These are phyloP conservation scores for Bergia sp. DNA, from an alignment of 92 coral and sea anemone species.

Conservation along the genomic window DNA sequence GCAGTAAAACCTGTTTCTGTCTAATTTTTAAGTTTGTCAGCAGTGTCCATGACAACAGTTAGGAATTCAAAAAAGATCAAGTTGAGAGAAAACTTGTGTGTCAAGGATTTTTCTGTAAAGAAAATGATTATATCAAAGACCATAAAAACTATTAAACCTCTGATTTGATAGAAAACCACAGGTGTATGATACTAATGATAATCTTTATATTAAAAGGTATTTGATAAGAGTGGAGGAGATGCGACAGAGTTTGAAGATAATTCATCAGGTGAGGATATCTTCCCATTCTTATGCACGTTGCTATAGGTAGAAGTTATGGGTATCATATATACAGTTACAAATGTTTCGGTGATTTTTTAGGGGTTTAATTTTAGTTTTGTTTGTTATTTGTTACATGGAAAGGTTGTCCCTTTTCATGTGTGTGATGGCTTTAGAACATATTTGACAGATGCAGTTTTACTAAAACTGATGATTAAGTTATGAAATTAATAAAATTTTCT, in stretches of 20 bases:
- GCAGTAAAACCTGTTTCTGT: too few relatives aligned
- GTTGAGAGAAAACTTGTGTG: neutral
- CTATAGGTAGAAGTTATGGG: neutral
- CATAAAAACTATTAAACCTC: too few relatives aligned
- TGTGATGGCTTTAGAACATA: too few relatives aligned
- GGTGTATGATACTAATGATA: neutral
- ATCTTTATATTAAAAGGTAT: conserved; percentile 61
- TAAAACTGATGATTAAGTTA: neutral
- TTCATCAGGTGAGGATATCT: conserved; percentile 72
- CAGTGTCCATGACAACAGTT: too few relatives aligned
- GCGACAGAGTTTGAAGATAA: conserved; percentile 90
- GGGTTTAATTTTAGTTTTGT: too few relatives aligned
- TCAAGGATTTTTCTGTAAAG: neutral
- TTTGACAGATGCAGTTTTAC: too few relatives aligned
- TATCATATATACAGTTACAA: too few relatives aligned
- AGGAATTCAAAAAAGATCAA: too few relatives aligned
- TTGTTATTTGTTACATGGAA: too few relatives aligned
- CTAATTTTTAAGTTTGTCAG: too few relatives aligned
- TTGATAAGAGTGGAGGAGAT: conserved; percentile 91
- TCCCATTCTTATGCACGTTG: neutral
- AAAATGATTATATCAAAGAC: neutral
- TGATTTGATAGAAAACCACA: neutral
- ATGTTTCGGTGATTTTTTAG: too few relatives aligned
- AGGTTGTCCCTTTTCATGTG: too few relatives aligned
- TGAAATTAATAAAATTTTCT: neutral